Percentiles rank a stretch among this genome's conserved stretches.
These are phyloP conservation scores for Watsonalla binaria DNA, from an alignment of 2,888 invertebrate species.

Conservation along the genomic window DNA sequence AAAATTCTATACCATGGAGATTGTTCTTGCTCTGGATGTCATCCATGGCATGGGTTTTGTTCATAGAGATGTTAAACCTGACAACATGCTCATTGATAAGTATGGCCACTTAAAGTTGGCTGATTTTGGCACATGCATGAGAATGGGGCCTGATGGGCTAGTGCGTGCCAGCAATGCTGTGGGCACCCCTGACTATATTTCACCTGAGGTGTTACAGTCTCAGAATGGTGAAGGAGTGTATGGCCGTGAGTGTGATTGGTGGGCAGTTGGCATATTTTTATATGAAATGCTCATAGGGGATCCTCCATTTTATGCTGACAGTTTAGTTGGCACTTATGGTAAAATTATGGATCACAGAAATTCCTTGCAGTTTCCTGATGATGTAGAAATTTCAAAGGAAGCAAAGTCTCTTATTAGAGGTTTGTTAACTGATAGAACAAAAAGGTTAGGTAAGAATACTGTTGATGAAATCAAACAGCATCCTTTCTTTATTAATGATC, in stretches of 20 bases:
- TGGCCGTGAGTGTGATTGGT: constrained; percentile 99
- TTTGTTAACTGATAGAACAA: constrained; percentile 94
- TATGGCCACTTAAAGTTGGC: constrained; percentile 98
- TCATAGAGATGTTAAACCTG: constrained; percentile 98
- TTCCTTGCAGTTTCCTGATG: constrained; percentile 96
- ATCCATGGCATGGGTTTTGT: constrained; percentile 99
- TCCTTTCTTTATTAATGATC: constrained; percentile 96
- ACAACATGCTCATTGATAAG: constrained; percentile 97
- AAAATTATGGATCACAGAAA: constrained; percentile 99
- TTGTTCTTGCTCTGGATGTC: constrained; percentile 97
- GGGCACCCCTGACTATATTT: constrained; percentile 99
- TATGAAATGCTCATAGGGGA: constrained; percentile 99
- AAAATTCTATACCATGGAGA: constrained; percentile 98
- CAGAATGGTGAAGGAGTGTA: constrained; percentile 98
- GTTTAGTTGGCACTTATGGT: constrained; percentile 97
- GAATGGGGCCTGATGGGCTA: constrained; percentile 97
- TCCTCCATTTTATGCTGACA: constrained; percentile 99
- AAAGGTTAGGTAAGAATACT: constrained; percentile 93
- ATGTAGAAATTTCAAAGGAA: constrained; percentile 93
- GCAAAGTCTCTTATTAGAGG: constrained; percentile 94
- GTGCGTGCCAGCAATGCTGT: constrained; percentile 98
- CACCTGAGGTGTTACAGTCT: constrained; percentile 98
- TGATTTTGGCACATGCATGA: constrained; percentile 99
- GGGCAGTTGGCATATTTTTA: constrained; percentile 99
- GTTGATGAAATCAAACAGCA: constrained; percentile 97